Conservation (phyloP, 1,140 invertebrate genomes). For the Eupristina koningsbergeri region DNA sequence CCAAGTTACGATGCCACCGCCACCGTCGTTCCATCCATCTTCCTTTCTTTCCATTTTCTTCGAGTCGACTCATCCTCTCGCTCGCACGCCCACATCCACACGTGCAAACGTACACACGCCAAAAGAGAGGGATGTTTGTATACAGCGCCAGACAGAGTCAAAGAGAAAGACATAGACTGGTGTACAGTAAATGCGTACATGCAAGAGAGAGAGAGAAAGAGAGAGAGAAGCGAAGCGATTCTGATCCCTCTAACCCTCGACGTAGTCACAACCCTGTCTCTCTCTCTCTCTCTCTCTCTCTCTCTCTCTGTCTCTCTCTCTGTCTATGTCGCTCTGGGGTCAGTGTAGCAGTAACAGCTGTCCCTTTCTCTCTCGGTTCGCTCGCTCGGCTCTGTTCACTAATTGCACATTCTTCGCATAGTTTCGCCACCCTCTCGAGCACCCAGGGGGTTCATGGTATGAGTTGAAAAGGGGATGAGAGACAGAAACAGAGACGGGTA, state of each 20-base stretch:
- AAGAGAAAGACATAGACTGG: slow-evolving; percentile 8
- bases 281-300: slow-evolving; percentile 28
- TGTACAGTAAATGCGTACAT: not conserved
- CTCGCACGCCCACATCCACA: slow-evolving; percentile 60
- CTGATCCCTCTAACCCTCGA: slow-evolving; percentile 50
- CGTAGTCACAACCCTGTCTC: slow-evolving; percentile 14
- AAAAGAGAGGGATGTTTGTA: slow-evolving; percentile 23
- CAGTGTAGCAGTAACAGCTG: slow-evolving; percentile 1
- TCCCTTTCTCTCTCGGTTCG: slow-evolving; percentile 54
- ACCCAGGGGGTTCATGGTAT: slow-evolving; percentile 54
- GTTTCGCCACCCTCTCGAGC: slow-evolving; percentile 78
- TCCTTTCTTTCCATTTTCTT: slow-evolving; percentile 73
- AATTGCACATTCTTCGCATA: slow-evolving; percentile 93
- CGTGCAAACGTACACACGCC: not conserved
- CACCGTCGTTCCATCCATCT: slow-evolving; percentile 69
- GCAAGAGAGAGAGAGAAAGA: slow-evolving; percentile 14
- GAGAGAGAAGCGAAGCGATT: slow-evolving; percentile 38
- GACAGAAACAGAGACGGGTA: slow-evolving; percentile 39
- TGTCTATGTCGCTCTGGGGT: slow-evolving; percentile 24
- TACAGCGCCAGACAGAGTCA: slow-evolving; percentile 1
- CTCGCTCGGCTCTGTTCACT: slow-evolving; percentile 78
- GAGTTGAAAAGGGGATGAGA: slow-evolving; percentile 17
- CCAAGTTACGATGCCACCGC: slow-evolving; percentile 12
- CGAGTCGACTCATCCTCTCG: slow-evolving; percentile 54
- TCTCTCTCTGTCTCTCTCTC: not conserved